Evolutionary conservation across 2,888 invertebrate genomes (phyloP).

Genomic region (Pammene aurita): DNA sequence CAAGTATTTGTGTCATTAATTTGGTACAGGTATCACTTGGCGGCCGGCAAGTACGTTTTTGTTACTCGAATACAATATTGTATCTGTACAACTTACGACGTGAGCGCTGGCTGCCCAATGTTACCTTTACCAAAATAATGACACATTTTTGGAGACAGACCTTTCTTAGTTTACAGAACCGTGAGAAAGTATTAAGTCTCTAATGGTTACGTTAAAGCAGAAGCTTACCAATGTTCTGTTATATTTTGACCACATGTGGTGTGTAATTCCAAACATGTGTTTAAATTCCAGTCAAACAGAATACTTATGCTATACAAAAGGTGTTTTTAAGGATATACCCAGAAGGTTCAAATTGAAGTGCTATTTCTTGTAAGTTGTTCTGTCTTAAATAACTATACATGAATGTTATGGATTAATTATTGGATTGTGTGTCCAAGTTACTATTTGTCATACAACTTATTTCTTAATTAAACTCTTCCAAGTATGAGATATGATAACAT

Average conservation of each 20-base stretch:
- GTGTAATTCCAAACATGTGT: constrained; percentile 19
- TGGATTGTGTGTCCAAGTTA: not conserved
- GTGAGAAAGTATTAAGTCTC: not conserved
- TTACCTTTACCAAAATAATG: no score
- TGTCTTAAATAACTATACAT: not conserved
- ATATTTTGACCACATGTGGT: constrained; percentile 19
- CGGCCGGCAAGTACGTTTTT: no score
- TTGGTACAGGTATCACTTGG: no score
- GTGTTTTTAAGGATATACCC: not conserved
- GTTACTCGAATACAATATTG: no score
- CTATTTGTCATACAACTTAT: constrained; percentile 1
- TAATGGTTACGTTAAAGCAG: not conserved
- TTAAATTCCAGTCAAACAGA: not conserved
- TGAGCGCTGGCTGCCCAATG: no score
- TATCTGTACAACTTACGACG: no score
- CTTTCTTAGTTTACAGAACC: not conserved
- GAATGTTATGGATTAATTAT: not conserved
- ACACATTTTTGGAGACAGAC: no score
- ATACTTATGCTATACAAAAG: not conserved
- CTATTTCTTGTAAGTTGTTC: not conserved
- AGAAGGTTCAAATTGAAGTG: not conserved
- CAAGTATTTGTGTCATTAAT: no score
- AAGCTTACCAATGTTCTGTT: not conserved
- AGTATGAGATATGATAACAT: not conserved
- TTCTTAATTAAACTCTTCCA: not conserved